Percentiles rank a stretch among this genome's conserved stretches.
Conservation (phyloP, 1,140 invertebrate genomes). For the Drosophila arizonae region DNA sequence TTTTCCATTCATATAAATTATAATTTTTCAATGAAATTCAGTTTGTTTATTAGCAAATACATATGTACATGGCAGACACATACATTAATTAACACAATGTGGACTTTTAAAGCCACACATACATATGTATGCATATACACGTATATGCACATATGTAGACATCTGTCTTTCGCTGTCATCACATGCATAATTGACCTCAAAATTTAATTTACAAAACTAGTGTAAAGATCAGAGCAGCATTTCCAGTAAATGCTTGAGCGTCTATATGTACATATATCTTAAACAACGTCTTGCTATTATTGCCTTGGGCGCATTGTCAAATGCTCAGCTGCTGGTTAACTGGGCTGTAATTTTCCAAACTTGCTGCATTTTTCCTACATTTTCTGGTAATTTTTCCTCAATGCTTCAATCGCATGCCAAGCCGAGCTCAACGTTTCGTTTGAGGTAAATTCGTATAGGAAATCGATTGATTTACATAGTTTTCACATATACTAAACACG, state of each 20-base stretch:
- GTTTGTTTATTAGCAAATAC: slow-evolving; percentile 52
- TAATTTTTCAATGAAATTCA: slow-evolving; percentile 45
- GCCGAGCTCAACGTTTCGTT: slow-evolving; percentile 3
- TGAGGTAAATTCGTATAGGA: slow-evolving; percentile 55
- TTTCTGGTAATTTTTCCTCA: too few relatives aligned
- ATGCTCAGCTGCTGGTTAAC: slow-evolving; percentile 18
- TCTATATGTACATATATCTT: too few relatives aligned
- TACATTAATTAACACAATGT: slow-evolving; percentile 45
- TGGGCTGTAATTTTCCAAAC: slow-evolving; percentile 27
- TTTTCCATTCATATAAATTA: slow-evolving; percentile 27
- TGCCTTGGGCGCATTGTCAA: too few relatives aligned
- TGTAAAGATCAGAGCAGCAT: slow-evolving; percentile 13
- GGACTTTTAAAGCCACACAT: background rate
- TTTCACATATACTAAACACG: background rate
- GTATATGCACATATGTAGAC: background rate
- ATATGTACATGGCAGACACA: background rate
- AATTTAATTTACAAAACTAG: slow-evolving; percentile 31
- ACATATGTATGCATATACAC: too few relatives aligned
- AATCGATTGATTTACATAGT: slow-evolving; percentile 55
- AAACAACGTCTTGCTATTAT: too few relatives aligned
- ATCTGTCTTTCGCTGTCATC: background rate
- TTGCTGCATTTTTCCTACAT: too few relatives aligned
- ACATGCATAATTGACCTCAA: slow-evolving; percentile 16
- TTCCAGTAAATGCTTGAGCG: too few relatives aligned
- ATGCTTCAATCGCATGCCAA: too few relatives aligned